Percentiles rank a stretch among this genome's conserved stretches.
Evolutionary conservation across 2,113 vertebrate genomes (phyloP).

Genomic region (Neoarius graeffei): DNA sequence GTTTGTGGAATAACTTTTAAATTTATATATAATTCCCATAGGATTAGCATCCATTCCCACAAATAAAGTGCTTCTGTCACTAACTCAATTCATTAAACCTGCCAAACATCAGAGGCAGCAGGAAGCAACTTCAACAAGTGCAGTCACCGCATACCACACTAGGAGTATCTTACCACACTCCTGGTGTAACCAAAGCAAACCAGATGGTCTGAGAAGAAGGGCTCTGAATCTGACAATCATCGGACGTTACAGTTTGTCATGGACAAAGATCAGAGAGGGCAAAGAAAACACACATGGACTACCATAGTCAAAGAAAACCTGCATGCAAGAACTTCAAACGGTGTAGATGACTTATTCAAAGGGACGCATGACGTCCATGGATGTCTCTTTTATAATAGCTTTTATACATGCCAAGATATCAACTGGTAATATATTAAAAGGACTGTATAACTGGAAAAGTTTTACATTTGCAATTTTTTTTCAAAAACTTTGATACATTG

Average conservation of each 20-base stretch:
- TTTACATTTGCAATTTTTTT: neutral
- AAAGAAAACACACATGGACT: slow-evolving; percentile 66
- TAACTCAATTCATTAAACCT: slow-evolving; percentile 39
- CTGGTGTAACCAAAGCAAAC: slow-evolving; percentile 85
- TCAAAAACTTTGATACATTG: neutral
- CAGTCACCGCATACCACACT: slow-evolving; percentile 76
- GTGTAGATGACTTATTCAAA: slow-evolving; percentile 43
- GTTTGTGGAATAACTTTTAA: no score
- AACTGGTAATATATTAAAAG: slow-evolving; percentile 1
- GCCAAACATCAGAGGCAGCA: slow-evolving; percentile 67
- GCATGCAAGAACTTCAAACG: slow-evolving; percentile 41
- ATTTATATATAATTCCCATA: neutral
- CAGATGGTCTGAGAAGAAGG: slow-evolving; percentile 77
- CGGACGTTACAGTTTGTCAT: slow-evolving; percentile 76
- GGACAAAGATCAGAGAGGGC: slow-evolving; percentile 53
- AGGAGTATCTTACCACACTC: slow-evolving; percentile 82
- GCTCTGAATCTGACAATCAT: slow-evolving; percentile 67
- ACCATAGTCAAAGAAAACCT: slow-evolving; percentile 50
- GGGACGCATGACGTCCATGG: slow-evolving; percentile 15
- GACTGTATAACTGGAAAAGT: neutral
- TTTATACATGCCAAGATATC: neutral
- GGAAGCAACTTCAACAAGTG: slow-evolving; percentile 72
- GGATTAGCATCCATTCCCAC: neutral
- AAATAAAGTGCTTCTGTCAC: slow-evolving; percentile 17
- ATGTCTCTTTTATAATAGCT: slow-evolving; percentile 25